Evolutionary conservation across 1,140 invertebrate species (phyloP).

Genomic region (Apis florea): DNA sequence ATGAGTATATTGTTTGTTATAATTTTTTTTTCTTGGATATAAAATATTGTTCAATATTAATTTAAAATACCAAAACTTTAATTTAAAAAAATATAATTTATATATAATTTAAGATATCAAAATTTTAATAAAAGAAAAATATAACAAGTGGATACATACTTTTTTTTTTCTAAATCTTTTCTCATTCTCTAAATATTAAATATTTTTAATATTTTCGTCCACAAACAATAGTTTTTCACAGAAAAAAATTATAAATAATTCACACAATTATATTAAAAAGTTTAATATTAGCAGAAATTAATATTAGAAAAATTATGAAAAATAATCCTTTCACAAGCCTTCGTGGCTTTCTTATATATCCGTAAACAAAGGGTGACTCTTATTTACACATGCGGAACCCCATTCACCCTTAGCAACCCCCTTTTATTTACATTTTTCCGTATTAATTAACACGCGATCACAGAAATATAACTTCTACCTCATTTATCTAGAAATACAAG

Average conservation of each 20-base stretch:
- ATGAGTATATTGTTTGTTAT: too few species aligned
- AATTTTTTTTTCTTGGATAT: too few species aligned
- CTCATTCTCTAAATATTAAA: neutral
- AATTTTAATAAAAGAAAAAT: too few species aligned
- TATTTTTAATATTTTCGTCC: neutral
- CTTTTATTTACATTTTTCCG: constrained; percentile 4
- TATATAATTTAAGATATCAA: too few species aligned
- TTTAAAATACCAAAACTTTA: too few species aligned
- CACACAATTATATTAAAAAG: neutral
- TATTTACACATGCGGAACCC: constrained; percentile 9
- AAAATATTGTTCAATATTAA: too few species aligned
- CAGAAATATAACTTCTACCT: neutral
- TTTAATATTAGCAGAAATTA: neutral
- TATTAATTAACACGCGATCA: neutral
- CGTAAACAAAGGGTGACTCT: constrained; percentile 24
- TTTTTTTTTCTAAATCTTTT: neutral
- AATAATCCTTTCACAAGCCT: neutral
- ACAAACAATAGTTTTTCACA: too few species aligned
- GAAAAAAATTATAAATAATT: too few species aligned
- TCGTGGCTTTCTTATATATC: neutral
- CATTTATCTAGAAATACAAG: neutral
- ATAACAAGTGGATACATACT: neutral
- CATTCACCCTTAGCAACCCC: too few species aligned
- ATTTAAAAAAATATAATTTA: too few species aligned
- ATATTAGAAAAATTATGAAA: neutral